phyloP scores from a whole-genome alignment of 2,797 vertebrate species.

The Spea hammondii region DNA sequence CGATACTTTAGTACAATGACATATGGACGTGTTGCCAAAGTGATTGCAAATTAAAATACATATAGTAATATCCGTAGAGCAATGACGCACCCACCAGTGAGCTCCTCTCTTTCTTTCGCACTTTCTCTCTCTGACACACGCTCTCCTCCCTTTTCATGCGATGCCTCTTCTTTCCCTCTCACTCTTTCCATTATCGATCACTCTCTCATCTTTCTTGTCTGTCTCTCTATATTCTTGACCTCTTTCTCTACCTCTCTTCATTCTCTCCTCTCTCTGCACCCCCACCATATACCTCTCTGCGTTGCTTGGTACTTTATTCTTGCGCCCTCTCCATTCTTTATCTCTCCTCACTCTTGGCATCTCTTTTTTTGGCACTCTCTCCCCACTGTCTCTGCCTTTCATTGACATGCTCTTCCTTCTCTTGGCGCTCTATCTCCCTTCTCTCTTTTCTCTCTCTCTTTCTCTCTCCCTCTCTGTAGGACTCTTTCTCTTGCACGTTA shows the following conservation, averaged over 20 bases:
- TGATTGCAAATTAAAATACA: conserved; percentile 2
- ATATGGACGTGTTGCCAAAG: conserved; percentile 15
- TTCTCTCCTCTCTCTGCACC: not conserved
- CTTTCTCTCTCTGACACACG: not conserved
- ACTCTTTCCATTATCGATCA: not conserved
- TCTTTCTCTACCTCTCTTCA: not conserved
- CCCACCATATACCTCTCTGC: not conserved
- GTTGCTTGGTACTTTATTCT: not conserved
- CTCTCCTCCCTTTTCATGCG: not conserved
- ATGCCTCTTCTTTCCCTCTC: not conserved
- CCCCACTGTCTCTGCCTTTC: not conserved
- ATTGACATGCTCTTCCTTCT: not conserved
- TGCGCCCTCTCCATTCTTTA: not conserved
- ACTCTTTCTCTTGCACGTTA: not conserved
- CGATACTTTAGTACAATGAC: not conserved
- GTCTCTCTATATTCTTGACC: not conserved
- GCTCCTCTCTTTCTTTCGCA: not conserved
- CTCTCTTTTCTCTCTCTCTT: not conserved
- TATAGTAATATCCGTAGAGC: not conserved
- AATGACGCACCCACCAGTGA: no score
- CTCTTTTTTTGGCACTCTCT: not conserved
- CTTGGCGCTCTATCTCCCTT: not conserved
- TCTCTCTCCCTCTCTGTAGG: not conserved
- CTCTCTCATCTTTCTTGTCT: not conserved
- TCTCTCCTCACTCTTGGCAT: not conserved